These are phyloP conservation scores for Monoplex corrugatus DNA, from an alignment of 2,888 invertebrate species.

Conservation along the genomic window DNA sequence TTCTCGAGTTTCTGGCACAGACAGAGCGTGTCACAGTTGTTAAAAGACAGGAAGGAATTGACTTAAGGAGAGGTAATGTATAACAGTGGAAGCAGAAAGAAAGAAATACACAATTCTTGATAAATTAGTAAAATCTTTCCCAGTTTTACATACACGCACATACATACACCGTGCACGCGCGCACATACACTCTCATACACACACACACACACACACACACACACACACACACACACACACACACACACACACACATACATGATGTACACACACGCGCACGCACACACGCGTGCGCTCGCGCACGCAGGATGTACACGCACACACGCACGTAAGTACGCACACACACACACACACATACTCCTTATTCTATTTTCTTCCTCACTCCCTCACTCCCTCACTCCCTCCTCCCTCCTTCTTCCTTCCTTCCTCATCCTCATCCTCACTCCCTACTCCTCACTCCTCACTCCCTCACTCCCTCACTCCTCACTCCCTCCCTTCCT, in stretches of 20 bases:
- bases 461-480: too few relatives aligned
- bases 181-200: not conserved
- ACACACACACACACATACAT: not conserved
- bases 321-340: not conserved
- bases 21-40: not conserved
- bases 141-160: too few relatives aligned
- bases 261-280: not conserved
- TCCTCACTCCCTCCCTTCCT: not conserved
- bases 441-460: too few relatives aligned
- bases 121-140: too few relatives aligned
- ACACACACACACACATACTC: constrained; percentile 11
- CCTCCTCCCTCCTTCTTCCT: not conserved
- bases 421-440: not conserved
- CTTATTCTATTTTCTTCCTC: too few relatives aligned
- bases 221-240: not conserved
- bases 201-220: constrained; percentile 4
- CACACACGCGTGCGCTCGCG: constrained; percentile 15
- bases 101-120: too few relatives aligned
- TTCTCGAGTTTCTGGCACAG: constrained; percentile 56
- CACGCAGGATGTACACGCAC: constrained; percentile 16
- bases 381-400: not conserved
- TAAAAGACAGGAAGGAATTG: not conserved
- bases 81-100: too few relatives aligned
- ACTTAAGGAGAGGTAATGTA: too few relatives aligned
- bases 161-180: not conserved